Evolutionary conservation across 2,797 vertebrate species (phyloP).

Genomic region (Lepus townsendii): DNA sequence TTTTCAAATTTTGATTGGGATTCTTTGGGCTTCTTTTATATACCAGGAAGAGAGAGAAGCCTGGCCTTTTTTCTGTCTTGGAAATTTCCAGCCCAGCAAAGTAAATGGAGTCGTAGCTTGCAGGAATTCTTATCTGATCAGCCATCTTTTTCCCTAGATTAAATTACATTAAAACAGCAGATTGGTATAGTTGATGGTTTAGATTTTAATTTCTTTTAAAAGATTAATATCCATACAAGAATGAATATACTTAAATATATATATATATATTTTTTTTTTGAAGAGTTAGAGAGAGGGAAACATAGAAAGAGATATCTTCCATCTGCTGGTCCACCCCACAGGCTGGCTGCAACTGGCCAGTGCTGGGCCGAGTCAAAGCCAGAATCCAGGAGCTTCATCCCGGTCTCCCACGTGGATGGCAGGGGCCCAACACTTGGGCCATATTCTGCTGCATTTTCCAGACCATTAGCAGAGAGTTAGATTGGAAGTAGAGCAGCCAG

Average conservation of each 20-base stretch:
- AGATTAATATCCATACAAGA: constrained; percentile 88
- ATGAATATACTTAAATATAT: constrained; percentile 49
- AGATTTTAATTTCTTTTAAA: constrained; percentile 86
- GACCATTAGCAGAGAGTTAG: no score
- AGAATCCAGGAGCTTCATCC: no score
- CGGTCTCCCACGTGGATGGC: no score
- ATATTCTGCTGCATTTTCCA: no score
- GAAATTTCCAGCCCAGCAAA: constrained; percentile 73
- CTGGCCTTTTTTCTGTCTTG: constrained; percentile 56
- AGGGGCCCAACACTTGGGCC: no score
- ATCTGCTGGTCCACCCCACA: no score
- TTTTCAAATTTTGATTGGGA: constrained; percentile 36
- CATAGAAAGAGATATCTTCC: no score
- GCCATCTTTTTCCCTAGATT: constrained; percentile 86
- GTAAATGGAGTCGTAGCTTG: constrained; percentile 43
- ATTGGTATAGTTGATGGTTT: constrained; percentile 83
- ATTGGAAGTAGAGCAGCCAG: no score
- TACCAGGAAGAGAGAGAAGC: constrained; percentile 28
- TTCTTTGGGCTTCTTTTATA: constrained; percentile 53
- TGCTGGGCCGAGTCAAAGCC: no score
- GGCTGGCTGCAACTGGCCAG: no score
- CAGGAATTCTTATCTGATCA: constrained; percentile 69
- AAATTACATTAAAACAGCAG: constrained; percentile 87
- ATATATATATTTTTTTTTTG: no score
- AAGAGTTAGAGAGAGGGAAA: no score